phyloP scores from a whole-genome alignment of 1,140 invertebrate genomes.

The Nixonia krombeini region DNA sequence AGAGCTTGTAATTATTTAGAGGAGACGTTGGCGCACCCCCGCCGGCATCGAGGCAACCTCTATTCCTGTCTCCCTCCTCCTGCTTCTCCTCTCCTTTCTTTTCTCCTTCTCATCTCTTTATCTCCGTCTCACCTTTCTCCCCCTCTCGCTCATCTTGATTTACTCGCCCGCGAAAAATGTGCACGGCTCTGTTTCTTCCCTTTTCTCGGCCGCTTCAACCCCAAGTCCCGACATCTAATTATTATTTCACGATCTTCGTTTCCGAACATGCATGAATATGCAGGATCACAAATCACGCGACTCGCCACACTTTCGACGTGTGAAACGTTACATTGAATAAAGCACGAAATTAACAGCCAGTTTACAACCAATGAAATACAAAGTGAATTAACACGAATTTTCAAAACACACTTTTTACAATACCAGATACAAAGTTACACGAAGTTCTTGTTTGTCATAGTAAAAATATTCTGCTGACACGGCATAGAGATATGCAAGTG shows the following conservation, averaged over 20 bases:
- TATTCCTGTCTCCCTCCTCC: conserved; percentile 32
- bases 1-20: conserved; percentile 71
- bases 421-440: no score
- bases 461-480: no score
- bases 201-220: conserved; percentile 26
- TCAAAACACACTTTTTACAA: no score
- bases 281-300: conserved; percentile 10
- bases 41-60: conserved; percentile 60
- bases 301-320: not conserved
- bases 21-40: conserved; percentile 69
- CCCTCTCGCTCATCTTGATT: conserved; percentile 64
- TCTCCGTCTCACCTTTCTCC: no score
- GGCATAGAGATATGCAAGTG: no score
- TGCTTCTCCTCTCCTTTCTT: conserved; percentile 14
- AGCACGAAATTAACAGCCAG: no score
- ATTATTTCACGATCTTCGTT: conserved; percentile 23
- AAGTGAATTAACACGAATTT: no score
- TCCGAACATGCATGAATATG: conserved; percentile 7
- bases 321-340: conserved; percentile 1
- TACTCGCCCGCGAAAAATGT: conserved; percentile 62
- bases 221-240: conserved; percentile 22
- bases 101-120: conserved; percentile 4
- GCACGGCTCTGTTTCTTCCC: conserved; percentile 28
- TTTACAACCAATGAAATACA: no score
- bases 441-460: no score